Evolutionary conservation across 2,888 invertebrate genomes (phyloP).

Genomic region (Ctenicera cuprea): DNA sequence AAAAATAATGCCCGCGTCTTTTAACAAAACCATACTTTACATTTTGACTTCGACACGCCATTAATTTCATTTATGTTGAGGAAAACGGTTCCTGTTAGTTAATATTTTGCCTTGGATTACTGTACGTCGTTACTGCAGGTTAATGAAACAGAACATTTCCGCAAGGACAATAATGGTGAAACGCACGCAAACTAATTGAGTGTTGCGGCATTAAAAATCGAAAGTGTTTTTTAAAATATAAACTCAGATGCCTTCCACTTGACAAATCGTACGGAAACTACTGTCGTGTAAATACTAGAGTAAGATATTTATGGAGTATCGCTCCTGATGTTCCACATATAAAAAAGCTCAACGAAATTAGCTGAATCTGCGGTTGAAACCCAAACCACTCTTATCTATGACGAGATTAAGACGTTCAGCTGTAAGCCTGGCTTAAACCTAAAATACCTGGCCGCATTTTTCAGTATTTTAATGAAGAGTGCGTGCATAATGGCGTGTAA

Average conservation of each 20-base stretch:
- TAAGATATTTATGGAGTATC: conserved; percentile 41
- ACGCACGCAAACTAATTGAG: background rate
- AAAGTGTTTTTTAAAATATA: conserved; percentile 11
- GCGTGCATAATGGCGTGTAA: conserved; percentile 32
- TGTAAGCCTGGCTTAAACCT: conserved; percentile 37
- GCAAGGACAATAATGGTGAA: background rate
- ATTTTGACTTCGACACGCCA: conserved; percentile 28
- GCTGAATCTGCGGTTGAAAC: conserved; percentile 35
- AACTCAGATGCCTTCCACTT: conserved; percentile 25
- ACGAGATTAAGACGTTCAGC: conserved; percentile 35
- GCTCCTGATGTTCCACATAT: conserved; percentile 22
- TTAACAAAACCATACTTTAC: conserved; percentile 32
- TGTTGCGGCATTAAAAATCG: conserved; percentile 14
- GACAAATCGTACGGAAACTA: conserved; percentile 42
- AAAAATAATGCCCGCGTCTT: conserved; percentile 34
- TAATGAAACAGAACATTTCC: conserved; percentile 23
- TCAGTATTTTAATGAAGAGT: conserved; percentile 39
- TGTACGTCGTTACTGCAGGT: background rate
- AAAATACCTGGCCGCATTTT: conserved; percentile 41
- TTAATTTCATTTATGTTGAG: conserved; percentile 26
- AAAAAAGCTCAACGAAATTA: conserved; percentile 38
- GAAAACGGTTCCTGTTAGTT: conserved; percentile 8
- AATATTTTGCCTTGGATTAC: background rate
- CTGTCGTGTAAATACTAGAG: conserved; percentile 33
- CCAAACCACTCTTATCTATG: conserved; percentile 37